Evolutionary conservation across 2,113 vertebrate genomes (phyloP).

Genomic region (Callionymus lyra): DNA sequence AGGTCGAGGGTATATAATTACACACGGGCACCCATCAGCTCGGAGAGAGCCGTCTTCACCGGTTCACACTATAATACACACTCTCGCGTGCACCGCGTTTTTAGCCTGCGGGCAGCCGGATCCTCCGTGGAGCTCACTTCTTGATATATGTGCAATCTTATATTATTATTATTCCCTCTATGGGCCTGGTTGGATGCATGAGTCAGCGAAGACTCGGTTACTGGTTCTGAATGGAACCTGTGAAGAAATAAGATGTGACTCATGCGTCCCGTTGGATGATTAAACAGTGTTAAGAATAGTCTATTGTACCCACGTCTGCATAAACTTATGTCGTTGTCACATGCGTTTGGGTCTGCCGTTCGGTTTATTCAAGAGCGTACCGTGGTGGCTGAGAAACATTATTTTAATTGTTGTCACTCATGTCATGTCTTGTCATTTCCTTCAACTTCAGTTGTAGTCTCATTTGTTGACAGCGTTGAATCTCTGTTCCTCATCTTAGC

Average conservation of each 20-base stretch:
- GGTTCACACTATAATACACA: constrained; percentile 32
- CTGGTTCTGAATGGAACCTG: constrained; percentile 15
- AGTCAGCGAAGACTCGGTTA: constrained; percentile 42
- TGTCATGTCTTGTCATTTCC: too few relatives aligned
- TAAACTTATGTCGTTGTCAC: constrained; percentile 23
- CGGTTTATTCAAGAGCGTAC: not conserved
- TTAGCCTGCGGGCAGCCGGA: constrained; percentile 20
- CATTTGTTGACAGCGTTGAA: too few relatives aligned
- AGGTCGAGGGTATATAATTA: constrained; percentile 54
- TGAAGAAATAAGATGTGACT: too few relatives aligned
- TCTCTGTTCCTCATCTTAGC: too few relatives aligned
- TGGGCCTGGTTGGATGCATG: constrained; percentile 30
- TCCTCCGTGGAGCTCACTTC: constrained; percentile 14
- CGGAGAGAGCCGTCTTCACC: constrained; percentile 26
- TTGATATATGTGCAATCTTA: constrained; percentile 18
- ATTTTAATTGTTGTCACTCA: too few relatives aligned
- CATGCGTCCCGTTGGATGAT: too few relatives aligned
- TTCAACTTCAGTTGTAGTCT: too few relatives aligned
- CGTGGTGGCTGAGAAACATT: too few relatives aligned
- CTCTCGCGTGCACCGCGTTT: constrained; percentile 26
- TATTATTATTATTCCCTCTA: constrained; percentile 36
- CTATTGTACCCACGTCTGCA: constrained; percentile 15
- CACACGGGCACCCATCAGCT: constrained; percentile 51
- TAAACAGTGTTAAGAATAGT: not conserved
- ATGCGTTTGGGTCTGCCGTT: not conserved